A percentile compares a stretch with the other conserved stretches of the same genome.
These are phyloP conservation scores for Tiliacea aurago DNA, from an alignment of 2,888 invertebrate species.

Conservation along the genomic window DNA sequence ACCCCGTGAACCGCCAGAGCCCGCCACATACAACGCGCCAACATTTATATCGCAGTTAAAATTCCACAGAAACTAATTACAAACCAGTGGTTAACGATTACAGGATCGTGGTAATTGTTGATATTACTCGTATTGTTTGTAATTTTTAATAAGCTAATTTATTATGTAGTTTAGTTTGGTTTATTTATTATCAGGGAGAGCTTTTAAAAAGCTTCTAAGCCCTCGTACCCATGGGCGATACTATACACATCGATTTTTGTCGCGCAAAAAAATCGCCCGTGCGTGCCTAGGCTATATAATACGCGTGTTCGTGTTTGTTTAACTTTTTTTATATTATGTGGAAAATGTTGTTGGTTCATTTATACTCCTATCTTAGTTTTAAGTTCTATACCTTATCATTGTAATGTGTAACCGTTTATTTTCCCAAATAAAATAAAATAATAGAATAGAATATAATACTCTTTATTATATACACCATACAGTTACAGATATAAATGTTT, in stretches of 20 bases:
- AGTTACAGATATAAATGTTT: too few relatives aligned
- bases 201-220: background rate
- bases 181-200: background rate
- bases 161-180: background rate
- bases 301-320: too few relatives aligned
- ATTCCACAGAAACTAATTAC: conserved; percentile 47
- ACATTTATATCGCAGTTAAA: conserved; percentile 36
- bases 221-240: background rate
- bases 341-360: too few relatives aligned
- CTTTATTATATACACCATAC: too few relatives aligned
- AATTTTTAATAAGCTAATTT: conserved; percentile 4
- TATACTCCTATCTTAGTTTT: too few relatives aligned
- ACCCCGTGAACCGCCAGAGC: conserved; percentile 31
- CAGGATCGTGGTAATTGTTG: conserved; percentile 17
- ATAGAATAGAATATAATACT: too few relatives aligned
- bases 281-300: too few relatives aligned
- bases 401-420: too few relatives aligned
- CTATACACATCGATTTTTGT: background rate
- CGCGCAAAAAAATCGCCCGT: background rate
- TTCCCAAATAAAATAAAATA: too few relatives aligned
- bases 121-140: background rate
- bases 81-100: conserved; percentile 35
- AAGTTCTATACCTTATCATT: too few relatives aligned
- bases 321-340: too few relatives aligned
- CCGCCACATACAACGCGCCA: conserved; percentile 24